Evolutionary conservation across 1,140 invertebrate genomes (phyloP), one percentile per base, ranked within the genome.

Genomic region (Diuraphis noxia): DNA sequence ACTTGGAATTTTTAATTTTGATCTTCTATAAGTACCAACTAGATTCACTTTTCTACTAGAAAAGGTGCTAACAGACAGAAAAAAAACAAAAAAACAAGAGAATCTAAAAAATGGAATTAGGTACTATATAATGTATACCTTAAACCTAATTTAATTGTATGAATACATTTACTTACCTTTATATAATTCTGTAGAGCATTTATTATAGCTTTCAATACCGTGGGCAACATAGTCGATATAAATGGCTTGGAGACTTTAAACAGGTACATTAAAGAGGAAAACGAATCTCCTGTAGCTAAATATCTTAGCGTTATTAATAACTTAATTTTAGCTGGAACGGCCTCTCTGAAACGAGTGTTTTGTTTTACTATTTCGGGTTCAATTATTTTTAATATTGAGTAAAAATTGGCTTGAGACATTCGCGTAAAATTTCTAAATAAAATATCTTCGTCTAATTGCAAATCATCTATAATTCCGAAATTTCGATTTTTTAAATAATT

Each of bases 221-320:
- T 52, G 17, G 84, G 84, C 84, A 86, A 86, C 84, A 86, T 86
- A 21, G 43, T 36, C 34, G 84, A 86, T 49, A 46, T 86, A 2
- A 86, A 52, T 52, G n/a, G 17, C 85, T 87, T 52, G 21, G 85
- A 52, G 9, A 87, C 46, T 52, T 52, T 87, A 38, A 52, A 52
- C 3, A 87, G n/a, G 43, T 87, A 52, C 46, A 87, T 87, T 87
- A 87, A 38, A 87, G 85, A 87, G 30, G 19, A 87, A 87, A 87
- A 87, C 23, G 7, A 49, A 87, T 87, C 85, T 34, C 85, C 85
- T 2, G 85, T 52, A 3, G 19, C 85, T 52, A 87, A 87, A 87
- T 36, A 87, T 52, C 46, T 34, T 36, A 52, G 46, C 6, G 46
- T 87, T 52, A 87, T 87, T 87, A 41, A 87, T 5, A 87, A 52